phyloP scores from a whole-genome alignment of 1,140 invertebrate species.

The Drosophila biarmipes region DNA sequence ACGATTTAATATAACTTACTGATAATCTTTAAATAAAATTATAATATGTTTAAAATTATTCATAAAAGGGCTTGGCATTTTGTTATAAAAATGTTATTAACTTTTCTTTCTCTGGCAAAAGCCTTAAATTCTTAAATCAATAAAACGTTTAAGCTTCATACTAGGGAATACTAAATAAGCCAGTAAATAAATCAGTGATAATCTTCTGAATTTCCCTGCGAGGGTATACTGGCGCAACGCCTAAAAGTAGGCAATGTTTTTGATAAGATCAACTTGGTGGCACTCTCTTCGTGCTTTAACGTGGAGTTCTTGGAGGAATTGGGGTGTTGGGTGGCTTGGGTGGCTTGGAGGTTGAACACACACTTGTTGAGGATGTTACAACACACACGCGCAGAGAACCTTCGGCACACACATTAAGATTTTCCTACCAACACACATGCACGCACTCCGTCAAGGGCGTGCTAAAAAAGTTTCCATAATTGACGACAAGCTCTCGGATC shows the following conservation, averaged over 20 bases:
- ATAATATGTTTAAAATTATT: too few species aligned
- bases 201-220: not conserved
- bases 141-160: not conserved
- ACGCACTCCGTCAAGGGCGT: constrained; percentile 39
- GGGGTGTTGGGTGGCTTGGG: not conserved
- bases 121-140: not conserved
- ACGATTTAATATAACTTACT: too few species aligned
- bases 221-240: not conserved
- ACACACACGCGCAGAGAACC: constrained; percentile 6
- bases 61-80: too few species aligned
- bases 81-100: too few species aligned
- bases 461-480: constrained; percentile 76
- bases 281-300: constrained; percentile 17
- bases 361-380: constrained; percentile 58
- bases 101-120: too few species aligned
- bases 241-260: constrained; percentile 34
- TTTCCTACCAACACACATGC: constrained; percentile 21
- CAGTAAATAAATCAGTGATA: constrained; percentile 3
- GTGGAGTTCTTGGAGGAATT: not conserved
- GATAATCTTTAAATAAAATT: too few species aligned
- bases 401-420: not conserved
- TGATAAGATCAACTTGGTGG: constrained; percentile 56
- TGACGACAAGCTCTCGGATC: constrained; percentile 61
- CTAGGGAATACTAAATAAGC: not conserved
- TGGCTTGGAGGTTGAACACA: not conserved